These are phyloP conservation scores for Brachyhypopomus gauderio DNA, from an alignment of 2,113 vertebrate genomes.

Conservation along the genomic window DNA sequence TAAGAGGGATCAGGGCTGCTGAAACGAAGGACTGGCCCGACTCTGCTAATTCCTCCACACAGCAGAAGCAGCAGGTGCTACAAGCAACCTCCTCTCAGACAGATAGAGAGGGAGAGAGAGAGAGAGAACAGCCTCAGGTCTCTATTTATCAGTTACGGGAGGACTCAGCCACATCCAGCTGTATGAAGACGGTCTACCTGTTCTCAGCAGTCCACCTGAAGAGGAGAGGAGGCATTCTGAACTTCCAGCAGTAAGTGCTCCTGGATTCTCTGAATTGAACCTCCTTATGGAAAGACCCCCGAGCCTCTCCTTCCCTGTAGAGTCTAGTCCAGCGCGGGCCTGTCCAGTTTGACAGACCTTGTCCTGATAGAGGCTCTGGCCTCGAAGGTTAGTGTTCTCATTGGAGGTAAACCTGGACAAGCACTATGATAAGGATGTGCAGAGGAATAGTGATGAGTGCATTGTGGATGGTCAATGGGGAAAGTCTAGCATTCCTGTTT, in stretches of 20 bases:
- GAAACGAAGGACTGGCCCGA: constrained; percentile 66
- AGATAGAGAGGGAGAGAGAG: background rate
- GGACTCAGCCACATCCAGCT: background rate
- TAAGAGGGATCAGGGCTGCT: constrained; percentile 70
- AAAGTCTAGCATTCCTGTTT: background rate
- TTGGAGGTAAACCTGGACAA: background rate
- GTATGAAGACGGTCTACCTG: constrained; percentile 31
- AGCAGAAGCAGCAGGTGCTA: constrained; percentile 18
- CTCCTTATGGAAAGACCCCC: constrained; percentile 42
- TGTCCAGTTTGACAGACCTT: background rate
- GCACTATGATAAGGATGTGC: background rate
- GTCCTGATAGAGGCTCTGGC: background rate
- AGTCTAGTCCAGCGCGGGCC: background rate
- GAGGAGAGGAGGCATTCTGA: background rate
- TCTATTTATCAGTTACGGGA: background rate
- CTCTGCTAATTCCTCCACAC: constrained; percentile 54
- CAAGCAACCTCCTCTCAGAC: constrained; percentile 20
- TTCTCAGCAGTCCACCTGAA: constrained; percentile 2
- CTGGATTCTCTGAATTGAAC: constrained; percentile 40
- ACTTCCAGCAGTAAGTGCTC: constrained; percentile 37
- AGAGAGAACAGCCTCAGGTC: background rate
- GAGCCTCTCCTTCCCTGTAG: background rate
- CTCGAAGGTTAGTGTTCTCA: too few species aligned
- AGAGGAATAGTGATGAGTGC: background rate
- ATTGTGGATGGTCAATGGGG: background rate